phyloP scores from a whole-genome alignment of 2,797 vertebrate species.

The Thalassophryne amazonica region DNA sequence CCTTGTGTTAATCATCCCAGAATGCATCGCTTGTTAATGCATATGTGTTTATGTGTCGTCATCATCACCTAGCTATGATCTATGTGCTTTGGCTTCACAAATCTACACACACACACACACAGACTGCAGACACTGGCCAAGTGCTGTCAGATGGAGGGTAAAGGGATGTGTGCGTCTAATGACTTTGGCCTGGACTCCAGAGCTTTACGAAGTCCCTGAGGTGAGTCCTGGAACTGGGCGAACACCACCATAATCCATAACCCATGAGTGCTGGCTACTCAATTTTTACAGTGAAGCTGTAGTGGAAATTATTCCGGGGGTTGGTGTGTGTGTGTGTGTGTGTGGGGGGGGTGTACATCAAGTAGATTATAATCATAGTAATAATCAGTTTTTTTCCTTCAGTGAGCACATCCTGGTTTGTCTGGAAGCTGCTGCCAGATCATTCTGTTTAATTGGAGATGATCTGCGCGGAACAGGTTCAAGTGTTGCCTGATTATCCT shows the following conservation, averaged over 20 bases:
- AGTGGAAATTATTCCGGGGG: slow-evolving; percentile 32
- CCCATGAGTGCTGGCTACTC: slow-evolving; percentile 50
- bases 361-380: slow-evolving; percentile 11
- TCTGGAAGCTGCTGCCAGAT: slow-evolving; percentile 9
- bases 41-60: slow-evolving; percentile 30
- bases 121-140: slow-evolving; percentile 38
- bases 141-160: slow-evolving; percentile 56
- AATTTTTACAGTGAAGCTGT: slow-evolving; percentile 21
- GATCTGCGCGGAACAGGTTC: background rate
- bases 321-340: no score
- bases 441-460: slow-evolving; percentile 10
- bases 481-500: slow-evolving; percentile 16
- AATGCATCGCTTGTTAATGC: background rate
- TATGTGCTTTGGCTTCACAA: slow-evolving; percentile 18
- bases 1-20: slow-evolving; percentile 35
- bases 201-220: slow-evolving; percentile 70
- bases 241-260: slow-evolving; percentile 65
- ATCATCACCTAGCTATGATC: slow-evolving; percentile 31
- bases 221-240: slow-evolving; percentile 52
- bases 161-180: slow-evolving; percentile 56
- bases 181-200: slow-evolving; percentile 58
- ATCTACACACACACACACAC: slow-evolving; percentile 21
- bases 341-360: background rate
- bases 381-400: slow-evolving; percentile 26
- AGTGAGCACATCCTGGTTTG: background rate